These are phyloP conservation scores for Pangasianodon gigas DNA, from an alignment of 2,113 vertebrate species.

Conservation along the genomic window DNA sequence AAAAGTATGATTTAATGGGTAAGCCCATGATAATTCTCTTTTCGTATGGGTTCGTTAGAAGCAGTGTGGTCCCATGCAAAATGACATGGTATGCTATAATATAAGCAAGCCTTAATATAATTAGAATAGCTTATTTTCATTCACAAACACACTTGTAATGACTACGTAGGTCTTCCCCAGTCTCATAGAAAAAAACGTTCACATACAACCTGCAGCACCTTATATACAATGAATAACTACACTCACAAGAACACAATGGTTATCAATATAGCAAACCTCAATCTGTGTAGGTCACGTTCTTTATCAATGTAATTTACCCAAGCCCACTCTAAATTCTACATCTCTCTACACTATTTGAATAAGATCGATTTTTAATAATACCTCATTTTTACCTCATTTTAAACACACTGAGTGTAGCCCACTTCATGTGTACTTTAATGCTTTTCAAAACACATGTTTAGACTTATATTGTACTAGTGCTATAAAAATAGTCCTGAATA, in stretches of 20 bases:
- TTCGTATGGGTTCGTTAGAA: not conserved
- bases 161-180: not conserved
- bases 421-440: not conserved
- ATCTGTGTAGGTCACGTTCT: not conserved
- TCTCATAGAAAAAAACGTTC: not conserved
- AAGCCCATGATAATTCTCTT: constrained; percentile 23
- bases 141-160: constrained; percentile 6
- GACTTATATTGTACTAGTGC: not conserved
- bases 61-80: constrained; percentile 26
- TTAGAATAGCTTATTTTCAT: not conserved
- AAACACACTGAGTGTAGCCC: not conserved
- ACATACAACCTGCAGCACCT: not conserved
- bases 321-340: not conserved
- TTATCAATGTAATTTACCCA: not conserved
- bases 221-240: not conserved
- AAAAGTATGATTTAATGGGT: constrained; percentile 58
- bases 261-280: not conserved
- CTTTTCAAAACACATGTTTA: not conserved
- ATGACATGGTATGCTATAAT: not conserved
- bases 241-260: not conserved
- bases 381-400: not conserved
- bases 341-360: not conserved
- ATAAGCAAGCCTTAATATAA: not conserved
- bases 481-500: not conserved
- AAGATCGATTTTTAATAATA: not conserved